A percentile compares a stretch with the other conserved stretches of the same genome.
These are phyloP conservation scores for Colostygia pectinataria DNA, from an alignment of 2,888 invertebrate species.

Conservation along the genomic window DNA sequence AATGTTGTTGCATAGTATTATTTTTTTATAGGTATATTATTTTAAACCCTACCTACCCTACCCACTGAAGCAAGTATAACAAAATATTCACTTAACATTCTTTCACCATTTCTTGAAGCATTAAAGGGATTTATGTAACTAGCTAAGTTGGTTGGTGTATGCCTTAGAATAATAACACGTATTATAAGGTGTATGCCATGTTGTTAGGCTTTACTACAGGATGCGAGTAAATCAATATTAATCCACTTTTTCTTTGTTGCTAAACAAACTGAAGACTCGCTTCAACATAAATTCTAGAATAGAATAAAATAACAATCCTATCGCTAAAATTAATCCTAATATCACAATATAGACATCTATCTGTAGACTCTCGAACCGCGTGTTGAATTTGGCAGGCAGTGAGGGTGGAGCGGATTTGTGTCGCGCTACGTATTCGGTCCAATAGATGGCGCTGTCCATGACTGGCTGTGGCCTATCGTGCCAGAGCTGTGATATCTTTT, in stretches of 20 bases:
- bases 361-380: constrained; percentile 52
- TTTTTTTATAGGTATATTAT: too few relatives aligned
- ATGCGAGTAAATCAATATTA: constrained; percentile 21
- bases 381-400: constrained; percentile 45
- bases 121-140: too few relatives aligned
- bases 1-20: too few relatives aligned
- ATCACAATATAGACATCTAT: constrained; percentile 60
- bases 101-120: too few relatives aligned
- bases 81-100: too few relatives aligned
- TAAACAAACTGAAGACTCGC: constrained; percentile 30
- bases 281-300: constrained; percentile 38
- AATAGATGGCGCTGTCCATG: constrained; percentile 84
- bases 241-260: constrained; percentile 42
- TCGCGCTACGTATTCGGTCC: constrained; percentile 85
- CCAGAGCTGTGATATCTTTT: constrained; percentile 75
- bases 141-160: too few relatives aligned
- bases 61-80: too few relatives aligned
- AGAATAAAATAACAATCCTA: constrained; percentile 37
- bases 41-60: too few relatives aligned
- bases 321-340: constrained; percentile 35
- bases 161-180: too few relatives aligned
- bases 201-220: too few relatives aligned
- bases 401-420: constrained; percentile 61
- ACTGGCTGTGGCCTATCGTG: constrained; percentile 81
- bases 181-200: too few relatives aligned